Percentiles rank a stretch among this genome's conserved stretches.
These are phyloP conservation scores for Haemorhous mexicanus DNA, from an alignment of 2,113 vertebrate genomes.

Conservation along the genomic window DNA sequence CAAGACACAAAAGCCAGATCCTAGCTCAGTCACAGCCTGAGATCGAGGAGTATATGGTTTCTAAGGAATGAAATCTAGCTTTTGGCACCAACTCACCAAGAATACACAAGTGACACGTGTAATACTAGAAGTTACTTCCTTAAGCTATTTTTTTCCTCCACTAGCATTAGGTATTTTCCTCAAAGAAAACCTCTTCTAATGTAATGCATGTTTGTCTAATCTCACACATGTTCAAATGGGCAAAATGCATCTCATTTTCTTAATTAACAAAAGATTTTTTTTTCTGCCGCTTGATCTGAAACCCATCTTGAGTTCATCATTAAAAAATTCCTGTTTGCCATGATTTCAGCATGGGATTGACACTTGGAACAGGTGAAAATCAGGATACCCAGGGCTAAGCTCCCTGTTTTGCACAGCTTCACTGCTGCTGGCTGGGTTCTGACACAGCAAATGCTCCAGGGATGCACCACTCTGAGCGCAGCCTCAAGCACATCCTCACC, in stretches of 20 bases:
- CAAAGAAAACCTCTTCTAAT: not conserved
- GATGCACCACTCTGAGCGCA: rapidly evolving
- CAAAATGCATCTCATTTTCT: not conserved
- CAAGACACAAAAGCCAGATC: not conserved
- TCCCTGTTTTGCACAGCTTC: not conserved
- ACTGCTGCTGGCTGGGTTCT: too few species aligned
- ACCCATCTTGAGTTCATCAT: not conserved
- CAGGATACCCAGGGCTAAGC: rapidly evolving
- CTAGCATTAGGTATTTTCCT: constrained; percentile 22
- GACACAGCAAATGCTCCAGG: not conserved
- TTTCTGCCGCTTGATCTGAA: not conserved
- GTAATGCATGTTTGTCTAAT: not conserved
- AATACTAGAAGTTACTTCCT: constrained; percentile 54
- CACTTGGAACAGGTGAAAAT: not conserved
- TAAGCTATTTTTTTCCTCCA: not conserved
- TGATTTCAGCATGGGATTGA: not conserved
- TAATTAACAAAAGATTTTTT: not conserved
- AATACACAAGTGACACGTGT: constrained; percentile 3
- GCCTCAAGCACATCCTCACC: not conserved
- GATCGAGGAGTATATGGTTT: not conserved
- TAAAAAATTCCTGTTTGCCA: not conserved
- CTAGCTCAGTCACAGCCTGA: not conserved
- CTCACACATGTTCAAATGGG: not conserved
- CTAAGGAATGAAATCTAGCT: constrained; percentile 32
- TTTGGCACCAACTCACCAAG: not conserved